These are phyloP conservation scores for Barbus barbus DNA, from an alignment of 2,113 vertebrate species.

Conservation along the genomic window DNA sequence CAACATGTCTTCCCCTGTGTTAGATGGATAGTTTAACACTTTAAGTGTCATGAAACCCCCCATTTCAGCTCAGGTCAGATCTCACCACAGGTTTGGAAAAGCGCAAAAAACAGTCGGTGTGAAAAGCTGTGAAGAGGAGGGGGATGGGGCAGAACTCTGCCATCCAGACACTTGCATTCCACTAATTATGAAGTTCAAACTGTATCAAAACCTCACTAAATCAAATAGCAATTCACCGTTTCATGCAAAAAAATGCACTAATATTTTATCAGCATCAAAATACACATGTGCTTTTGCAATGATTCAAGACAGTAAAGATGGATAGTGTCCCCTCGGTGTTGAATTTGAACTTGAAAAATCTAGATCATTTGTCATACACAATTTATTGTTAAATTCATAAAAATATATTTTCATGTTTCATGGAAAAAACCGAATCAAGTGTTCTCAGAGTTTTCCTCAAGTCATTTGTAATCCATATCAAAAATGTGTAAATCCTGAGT, in stretches of 20 bases:
- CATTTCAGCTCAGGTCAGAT: not conserved
- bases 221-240: not conserved
- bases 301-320: not conserved
- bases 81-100: not conserved
- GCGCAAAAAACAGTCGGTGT: not conserved
- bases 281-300: not conserved
- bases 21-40: conserved; percentile 4
- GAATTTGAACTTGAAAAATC: not conserved
- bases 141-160: not conserved
- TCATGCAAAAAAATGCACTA: not conserved
- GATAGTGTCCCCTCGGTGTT: not conserved
- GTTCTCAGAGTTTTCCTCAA: conserved; percentile 11
- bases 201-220: not conserved
- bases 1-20: not conserved
- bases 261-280: not conserved
- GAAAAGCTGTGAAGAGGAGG: not conserved
- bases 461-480: conserved; percentile 49
- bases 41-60: not conserved
- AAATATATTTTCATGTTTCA: not conserved
- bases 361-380: not conserved
- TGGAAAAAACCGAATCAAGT: conserved; percentile 15
- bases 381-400: not conserved
- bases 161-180: not conserved
- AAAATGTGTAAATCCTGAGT: conserved; percentile 49
- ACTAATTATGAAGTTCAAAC: not conserved